phyloP scores from a whole-genome alignment of 92 coral and sea anemone species.

The Palythoa caribaeorum region DNA sequence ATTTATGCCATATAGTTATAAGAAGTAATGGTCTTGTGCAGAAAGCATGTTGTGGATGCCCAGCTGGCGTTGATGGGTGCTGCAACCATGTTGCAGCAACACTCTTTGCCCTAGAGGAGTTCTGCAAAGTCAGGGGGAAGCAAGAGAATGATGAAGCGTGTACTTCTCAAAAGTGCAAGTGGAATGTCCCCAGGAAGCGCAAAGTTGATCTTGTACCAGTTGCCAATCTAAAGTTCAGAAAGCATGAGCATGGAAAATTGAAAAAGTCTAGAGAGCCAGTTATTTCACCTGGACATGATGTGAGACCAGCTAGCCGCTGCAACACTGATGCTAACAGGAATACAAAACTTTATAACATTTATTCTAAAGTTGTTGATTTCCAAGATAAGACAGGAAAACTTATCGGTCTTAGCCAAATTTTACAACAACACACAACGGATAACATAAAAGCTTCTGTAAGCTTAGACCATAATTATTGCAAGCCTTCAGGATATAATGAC shows the following conservation, averaged over 20 bases:
- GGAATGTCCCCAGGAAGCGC: constrained; percentile 62
- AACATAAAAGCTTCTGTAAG: constrained; percentile 46
- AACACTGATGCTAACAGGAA: constrained; percentile 25
- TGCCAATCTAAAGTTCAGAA: constrained; percentile 36
- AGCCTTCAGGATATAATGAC: constrained; percentile 32
- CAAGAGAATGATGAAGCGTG: constrained; percentile 34
- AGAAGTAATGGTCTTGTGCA: constrained; percentile 34
- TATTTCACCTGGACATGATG: constrained; percentile 43
- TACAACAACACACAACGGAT: constrained; percentile 48
- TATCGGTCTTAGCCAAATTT: constrained; percentile 51
- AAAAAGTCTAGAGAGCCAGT: constrained; percentile 37
- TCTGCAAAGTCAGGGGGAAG: constrained; percentile 43
- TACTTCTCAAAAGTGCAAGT: constrained; percentile 47
- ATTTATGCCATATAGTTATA: constrained; percentile 45
- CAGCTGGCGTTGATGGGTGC: constrained; percentile 57
- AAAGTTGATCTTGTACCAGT: constrained; percentile 47
- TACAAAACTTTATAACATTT: constrained; percentile 54
- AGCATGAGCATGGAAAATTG: constrained; percentile 52
- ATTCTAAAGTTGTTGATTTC: constrained; percentile 45
- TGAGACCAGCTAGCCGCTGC: constrained; percentile 49
- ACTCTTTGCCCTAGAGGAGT: constrained; percentile 50
- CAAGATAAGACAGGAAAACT: constrained; percentile 54
- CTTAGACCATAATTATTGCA: constrained; percentile 42
- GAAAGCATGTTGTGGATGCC: constrained; percentile 66
- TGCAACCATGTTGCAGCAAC: constrained; percentile 69